Percentiles rank a stretch among this genome's conserved stretches.
Evolutionary conservation across 2,888 invertebrate genomes (phyloP).

Genomic region (Tolmerus cingulatus): DNA sequence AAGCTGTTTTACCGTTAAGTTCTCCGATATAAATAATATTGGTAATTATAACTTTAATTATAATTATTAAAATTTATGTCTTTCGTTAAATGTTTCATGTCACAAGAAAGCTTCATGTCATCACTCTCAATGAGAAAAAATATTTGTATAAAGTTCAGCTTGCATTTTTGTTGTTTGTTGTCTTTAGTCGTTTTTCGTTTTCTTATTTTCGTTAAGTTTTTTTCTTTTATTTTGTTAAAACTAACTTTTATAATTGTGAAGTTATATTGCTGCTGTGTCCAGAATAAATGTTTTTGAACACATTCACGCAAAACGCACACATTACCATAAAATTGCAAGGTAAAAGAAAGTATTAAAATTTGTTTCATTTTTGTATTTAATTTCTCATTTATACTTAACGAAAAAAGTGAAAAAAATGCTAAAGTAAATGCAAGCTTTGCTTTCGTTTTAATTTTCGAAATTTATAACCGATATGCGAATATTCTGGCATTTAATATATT

Average conservation of each 20-base stretch:
- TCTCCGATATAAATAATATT: not conserved
- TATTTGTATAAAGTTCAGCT: conserved; percentile 43
- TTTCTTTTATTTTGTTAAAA: not conserved
- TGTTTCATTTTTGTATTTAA: not conserved
- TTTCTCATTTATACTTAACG: not conserved
- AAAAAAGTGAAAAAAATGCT: conserved; percentile 16
- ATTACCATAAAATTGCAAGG: not conserved
- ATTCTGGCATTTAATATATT: conserved; percentile 26
- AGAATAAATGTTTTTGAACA: conserved; percentile 22
- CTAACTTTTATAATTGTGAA: conserved; percentile 18
- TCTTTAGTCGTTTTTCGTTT: conserved; percentile 3
- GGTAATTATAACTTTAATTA: conserved; percentile 3
- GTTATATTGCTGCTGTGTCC: conserved; percentile 23
- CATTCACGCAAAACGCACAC: conserved; percentile 16
- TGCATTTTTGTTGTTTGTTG: conserved; percentile 42
- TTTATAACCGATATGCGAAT: not conserved
- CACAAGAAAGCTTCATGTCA: conserved; percentile 6
- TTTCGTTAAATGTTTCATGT: conserved; percentile 39
- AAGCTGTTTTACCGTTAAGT: not conserved
- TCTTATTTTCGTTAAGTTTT: conserved; percentile 16
- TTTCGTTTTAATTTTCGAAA: conserved; percentile 25
- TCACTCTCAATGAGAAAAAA: not conserved
- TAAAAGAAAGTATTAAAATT: conserved; percentile 5
- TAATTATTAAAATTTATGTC: not conserved
- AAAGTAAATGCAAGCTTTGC: conserved; percentile 36